phyloP scores from a whole-genome alignment of 53 echinoderm and acorn worm species.

The Echinarachnius parma region DNA sequence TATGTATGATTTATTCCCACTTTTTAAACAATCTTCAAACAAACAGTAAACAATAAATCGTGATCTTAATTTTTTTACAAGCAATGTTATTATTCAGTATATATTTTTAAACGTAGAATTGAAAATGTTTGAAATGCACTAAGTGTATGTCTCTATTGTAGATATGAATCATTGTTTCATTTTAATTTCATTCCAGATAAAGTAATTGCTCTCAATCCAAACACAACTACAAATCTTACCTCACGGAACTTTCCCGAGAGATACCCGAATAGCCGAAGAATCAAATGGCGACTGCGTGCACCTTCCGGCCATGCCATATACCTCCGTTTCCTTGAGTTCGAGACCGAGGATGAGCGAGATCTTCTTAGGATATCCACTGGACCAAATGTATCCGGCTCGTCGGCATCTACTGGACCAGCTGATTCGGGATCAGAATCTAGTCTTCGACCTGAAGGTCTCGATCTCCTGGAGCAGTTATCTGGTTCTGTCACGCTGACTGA shows the following conservation, averaged over 20 bases:
- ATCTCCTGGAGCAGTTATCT: background rate
- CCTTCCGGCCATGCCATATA: slow-evolving; percentile 14
- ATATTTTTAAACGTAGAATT: too few species aligned
- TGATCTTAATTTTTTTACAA: too few species aligned
- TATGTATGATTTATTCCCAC: too few species aligned
- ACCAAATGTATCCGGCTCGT: too few species aligned
- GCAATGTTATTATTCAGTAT: too few species aligned
- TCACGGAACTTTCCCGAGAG: background rate
- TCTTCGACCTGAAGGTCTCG: background rate
- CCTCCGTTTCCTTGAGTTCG: slow-evolving; percentile 6
- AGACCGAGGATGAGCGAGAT: slow-evolving; percentile 7
- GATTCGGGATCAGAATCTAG: too few species aligned
- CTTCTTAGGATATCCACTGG: slow-evolving; percentile 1
- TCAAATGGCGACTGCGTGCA: background rate
- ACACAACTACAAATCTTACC: background rate
- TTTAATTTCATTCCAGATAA: background rate
- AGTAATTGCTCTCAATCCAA: background rate
- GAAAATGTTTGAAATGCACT: background rate
- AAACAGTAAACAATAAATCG: too few species aligned
- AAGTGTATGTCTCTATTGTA: background rate
- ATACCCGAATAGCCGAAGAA: background rate
- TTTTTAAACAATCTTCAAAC: too few species aligned
- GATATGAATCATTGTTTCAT: background rate
- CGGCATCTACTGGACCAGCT: too few species aligned
- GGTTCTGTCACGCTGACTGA: slow-evolving; percentile 18